phyloP scores from a whole-genome alignment of 2,888 invertebrate genomes.

The Odontomyia ornata region DNA sequence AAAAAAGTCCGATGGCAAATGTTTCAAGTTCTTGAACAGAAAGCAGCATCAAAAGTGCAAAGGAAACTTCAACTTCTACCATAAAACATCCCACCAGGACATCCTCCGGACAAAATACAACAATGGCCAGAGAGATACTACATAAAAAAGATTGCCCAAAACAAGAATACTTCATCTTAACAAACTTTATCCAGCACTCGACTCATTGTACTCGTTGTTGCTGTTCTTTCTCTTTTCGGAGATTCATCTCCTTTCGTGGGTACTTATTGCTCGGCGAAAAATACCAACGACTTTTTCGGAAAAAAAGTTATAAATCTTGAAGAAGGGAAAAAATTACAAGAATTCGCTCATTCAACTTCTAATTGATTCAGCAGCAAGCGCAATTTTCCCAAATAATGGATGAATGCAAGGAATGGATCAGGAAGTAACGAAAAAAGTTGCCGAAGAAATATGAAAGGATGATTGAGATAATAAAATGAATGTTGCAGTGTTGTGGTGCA shows the following conservation, averaged over 20 bases:
- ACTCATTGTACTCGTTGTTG: neutral
- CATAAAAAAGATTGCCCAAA: neutral
- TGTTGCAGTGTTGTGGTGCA: neutral
- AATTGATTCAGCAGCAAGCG: neutral
- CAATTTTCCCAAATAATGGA: neutral
- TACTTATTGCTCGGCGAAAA: neutral
- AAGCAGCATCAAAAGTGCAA: neutral
- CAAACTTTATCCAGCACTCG: no score
- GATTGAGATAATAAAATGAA: neutral
- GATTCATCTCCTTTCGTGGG: neutral
- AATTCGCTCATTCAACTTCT: neutral
- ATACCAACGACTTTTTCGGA: neutral
- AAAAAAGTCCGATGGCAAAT: neutral
- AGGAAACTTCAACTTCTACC: conserved; percentile 18
- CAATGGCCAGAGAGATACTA: no score
- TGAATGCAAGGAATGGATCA: neutral
- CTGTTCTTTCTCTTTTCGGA: neutral
- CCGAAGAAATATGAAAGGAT: neutral
- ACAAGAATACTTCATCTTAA: neutral
- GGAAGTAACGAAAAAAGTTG: neutral
- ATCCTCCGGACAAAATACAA: neutral
- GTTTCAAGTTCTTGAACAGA: neutral
- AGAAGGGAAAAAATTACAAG: neutral
- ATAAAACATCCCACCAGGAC: conserved; percentile 18
- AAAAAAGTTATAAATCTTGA: conserved; percentile 9